phyloP scores from a whole-genome alignment of 1,140 invertebrate species.

The Sminthurides bifidus region DNA sequence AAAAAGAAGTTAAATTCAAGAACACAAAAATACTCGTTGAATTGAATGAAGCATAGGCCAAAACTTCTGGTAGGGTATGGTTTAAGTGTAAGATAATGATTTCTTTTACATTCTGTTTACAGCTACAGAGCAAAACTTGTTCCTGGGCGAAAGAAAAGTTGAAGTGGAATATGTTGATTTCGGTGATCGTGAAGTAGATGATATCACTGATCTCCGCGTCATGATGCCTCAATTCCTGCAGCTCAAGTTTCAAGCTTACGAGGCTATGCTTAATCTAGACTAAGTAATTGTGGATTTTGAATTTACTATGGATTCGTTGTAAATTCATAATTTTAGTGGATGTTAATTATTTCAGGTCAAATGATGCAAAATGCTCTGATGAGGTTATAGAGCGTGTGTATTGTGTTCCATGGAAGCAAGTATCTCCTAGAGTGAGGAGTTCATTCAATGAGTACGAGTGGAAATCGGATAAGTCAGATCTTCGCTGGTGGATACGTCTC shows the following conservation, averaged over 20 bases:
- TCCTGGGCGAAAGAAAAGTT: constrained; percentile 5
- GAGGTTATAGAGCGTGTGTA: constrained; percentile 18
- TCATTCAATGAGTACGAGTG: constrained; percentile 11
- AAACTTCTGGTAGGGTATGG: neutral
- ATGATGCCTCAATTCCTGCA: constrained; percentile 18
- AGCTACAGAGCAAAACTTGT: constrained; percentile 27
- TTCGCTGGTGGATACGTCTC: constrained; percentile 26
- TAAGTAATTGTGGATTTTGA: neutral
- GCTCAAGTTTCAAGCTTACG: constrained; percentile 26
- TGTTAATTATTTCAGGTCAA: constrained; percentile 10
- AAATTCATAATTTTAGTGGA: neutral
- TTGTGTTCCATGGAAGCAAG: constrained; percentile 24
- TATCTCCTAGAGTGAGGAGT: constrained; percentile 13
- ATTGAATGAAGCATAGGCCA: neutral
- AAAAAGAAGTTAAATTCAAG: constrained; percentile 22
- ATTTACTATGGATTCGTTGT: neutral
- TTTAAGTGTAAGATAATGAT: neutral
- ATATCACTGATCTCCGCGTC: constrained; percentile 3
- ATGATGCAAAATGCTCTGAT: constrained; percentile 19
- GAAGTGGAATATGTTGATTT: constrained; percentile 29
- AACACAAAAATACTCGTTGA: no score
- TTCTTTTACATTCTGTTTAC: neutral
- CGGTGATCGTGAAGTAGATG: constrained; percentile 10
- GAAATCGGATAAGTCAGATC: constrained; percentile 9
- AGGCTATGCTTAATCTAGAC: constrained; percentile 24